Evolutionary conservation across 2,888 invertebrate species (phyloP).

Genomic region (Hirtodrosophila cameraria): DNA sequence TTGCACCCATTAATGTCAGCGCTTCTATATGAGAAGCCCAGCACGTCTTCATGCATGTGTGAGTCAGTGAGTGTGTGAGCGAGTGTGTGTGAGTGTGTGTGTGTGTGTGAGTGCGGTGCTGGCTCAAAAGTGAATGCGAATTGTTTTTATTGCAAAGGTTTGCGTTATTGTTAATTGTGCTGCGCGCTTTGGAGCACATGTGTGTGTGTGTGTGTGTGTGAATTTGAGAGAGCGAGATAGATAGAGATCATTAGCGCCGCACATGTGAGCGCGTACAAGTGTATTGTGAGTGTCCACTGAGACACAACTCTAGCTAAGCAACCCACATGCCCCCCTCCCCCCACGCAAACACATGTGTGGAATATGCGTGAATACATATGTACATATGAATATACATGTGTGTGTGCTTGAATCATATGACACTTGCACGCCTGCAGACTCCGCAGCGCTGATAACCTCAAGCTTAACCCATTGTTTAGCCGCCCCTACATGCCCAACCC

Average conservation of each 20-base stretch:
- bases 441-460: conserved; percentile 41
- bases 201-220: not conserved
- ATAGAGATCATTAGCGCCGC: conserved; percentile 49
- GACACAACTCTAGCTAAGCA: conserved; percentile 20
- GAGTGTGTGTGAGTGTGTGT: conserved; percentile 15
- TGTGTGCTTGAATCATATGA: conserved; percentile 21
- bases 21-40: conserved; percentile 67
- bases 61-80: conserved; percentile 8
- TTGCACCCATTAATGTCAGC: conserved; percentile 74
- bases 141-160: conserved; percentile 65
- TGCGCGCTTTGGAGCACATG: conserved; percentile 7
- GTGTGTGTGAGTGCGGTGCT: conserved; percentile 35
- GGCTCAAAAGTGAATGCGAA: conserved; percentile 66
- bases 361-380: conserved; percentile 2
- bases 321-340: not conserved
- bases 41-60: conserved; percentile 54
- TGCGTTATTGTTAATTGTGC: conserved; percentile 64
- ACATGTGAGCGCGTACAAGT: conserved; percentile 23
- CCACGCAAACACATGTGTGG: conserved; percentile 1
- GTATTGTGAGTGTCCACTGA: conserved; percentile 55
- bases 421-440: conserved; percentile 21
- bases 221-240: conserved; percentile 34
- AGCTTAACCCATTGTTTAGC: conserved; percentile 58
- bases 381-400: conserved; percentile 6
- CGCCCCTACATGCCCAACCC: not conserved